Conservation (phyloP, 2,888 invertebrate species). For the Drosophila austrosaltans region DNA sequence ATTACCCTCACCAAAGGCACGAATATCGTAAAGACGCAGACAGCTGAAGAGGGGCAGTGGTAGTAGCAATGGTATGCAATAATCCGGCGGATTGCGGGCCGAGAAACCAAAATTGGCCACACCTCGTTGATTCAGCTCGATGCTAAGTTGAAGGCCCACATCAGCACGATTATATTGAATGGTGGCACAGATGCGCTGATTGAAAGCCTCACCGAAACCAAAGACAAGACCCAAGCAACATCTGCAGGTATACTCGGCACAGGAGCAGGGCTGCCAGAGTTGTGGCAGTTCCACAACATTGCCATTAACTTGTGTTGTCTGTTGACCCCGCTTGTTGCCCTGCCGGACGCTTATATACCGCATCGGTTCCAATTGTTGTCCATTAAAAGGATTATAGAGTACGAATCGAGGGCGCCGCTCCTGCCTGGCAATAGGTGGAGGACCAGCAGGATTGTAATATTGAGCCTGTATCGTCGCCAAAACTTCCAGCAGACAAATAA, state of each 20-base stretch:
- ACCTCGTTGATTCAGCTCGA: constrained; percentile 49
- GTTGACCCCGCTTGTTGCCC: constrained; percentile 15
- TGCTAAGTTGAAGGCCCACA: constrained; percentile 43
- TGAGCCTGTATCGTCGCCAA: constrained; percentile 39
- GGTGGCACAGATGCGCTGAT: constrained; percentile 50
- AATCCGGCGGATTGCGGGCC: constrained; percentile 55
- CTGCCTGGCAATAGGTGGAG: not conserved
- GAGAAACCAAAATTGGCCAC: constrained; percentile 54
- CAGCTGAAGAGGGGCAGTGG: constrained; percentile 64
- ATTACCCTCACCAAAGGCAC: constrained; percentile 40
- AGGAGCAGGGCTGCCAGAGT: constrained; percentile 61
- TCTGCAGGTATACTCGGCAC: constrained; percentile 53
- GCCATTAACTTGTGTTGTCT: constrained; percentile 27
- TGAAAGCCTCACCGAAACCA: constrained; percentile 32
- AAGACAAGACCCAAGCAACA: constrained; percentile 66
- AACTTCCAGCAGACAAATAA: constrained; percentile 25
- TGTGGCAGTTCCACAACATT: constrained; percentile 64
- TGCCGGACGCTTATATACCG: constrained; percentile 20
- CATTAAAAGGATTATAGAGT: constrained; percentile 51
- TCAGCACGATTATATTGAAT: constrained; percentile 40
- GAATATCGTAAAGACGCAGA: constrained; percentile 62
- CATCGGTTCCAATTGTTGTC: constrained; percentile 34
- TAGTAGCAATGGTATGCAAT: constrained; percentile 61
- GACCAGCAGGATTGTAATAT: not conserved
- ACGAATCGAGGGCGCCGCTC: constrained; percentile 18